These are phyloP conservation scores for Aphrophora alni DNA, from an alignment of 2,888 invertebrate genomes.

Conservation along the genomic window DNA sequence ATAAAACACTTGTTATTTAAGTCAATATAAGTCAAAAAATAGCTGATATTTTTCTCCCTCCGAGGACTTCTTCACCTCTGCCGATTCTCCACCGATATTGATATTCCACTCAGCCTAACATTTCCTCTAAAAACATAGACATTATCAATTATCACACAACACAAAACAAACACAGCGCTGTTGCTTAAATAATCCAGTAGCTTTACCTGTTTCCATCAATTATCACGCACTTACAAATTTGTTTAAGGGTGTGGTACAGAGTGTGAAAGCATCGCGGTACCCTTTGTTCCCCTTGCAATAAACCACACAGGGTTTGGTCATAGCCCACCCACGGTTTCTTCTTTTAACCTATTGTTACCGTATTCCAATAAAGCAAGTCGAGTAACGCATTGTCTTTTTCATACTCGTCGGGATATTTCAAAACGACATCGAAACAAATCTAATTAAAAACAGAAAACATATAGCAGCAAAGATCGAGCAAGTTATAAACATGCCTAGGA, in stretches of 20 bases:
- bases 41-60: too few species aligned
- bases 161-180: neutral
- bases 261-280: neutral
- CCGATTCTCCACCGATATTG: too few species aligned
- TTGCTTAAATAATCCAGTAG: neutral
- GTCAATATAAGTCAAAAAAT: too few species aligned
- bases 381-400: slow-evolving; percentile 2
- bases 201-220: slow-evolving; percentile 14
- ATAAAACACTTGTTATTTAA: too few species aligned
- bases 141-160: neutral
- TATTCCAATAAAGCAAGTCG: neutral
- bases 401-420: neutral
- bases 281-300: neutral
- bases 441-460: slow-evolving; percentile 6
- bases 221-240: slow-evolving; percentile 33
- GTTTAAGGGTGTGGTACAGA: neutral
- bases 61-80: too few species aligned
- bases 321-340: neutral
- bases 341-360: neutral
- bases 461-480: neutral
- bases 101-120: too few species aligned
- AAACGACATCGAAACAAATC: neutral
- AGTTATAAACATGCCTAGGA: neutral
- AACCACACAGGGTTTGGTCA: neutral
- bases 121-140: neutral